Base-by-base conservation (phyloP, 2,797 vertebrate species). In the Acanthurus tractus region DNA sequence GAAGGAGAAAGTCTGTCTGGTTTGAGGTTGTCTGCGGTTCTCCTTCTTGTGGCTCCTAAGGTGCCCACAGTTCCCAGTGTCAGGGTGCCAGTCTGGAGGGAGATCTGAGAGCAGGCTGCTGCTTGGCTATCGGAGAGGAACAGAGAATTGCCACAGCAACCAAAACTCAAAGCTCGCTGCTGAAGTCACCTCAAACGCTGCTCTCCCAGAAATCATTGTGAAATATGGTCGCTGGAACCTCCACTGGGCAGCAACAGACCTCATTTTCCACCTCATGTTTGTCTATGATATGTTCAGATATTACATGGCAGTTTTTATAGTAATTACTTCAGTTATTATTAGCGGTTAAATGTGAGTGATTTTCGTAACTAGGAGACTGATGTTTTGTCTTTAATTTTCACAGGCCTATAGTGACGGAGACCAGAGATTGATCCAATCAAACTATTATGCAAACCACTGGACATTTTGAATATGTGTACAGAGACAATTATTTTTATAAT, bases 371-470 rank as follows among this genome's bases (percentile, higher is more conserved):
- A 90, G 84, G 89, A 88, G 67, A 94, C 93, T 93, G 63, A 95
- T 94, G 87, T 93, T 92, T 88, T 76, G 23, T 92, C 66, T 90
- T 74, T 86, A 58, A 66, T 85, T 82, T 93, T 89, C 58, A 79
- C 93, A 96, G 96, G 96, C 85, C 91, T 96, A 89, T 96, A 93
- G 92, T 86, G 87, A 92, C 5, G 87, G 85, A 75, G 82, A 89
- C 82, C 84, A 84, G 86, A 90, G 85, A 91, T 2, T 73, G 89
- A 93, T 91, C 90, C 88, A 89, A 88, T 93, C 90, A 90, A 91
- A 94, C 92, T 82, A 93, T 95, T 95, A 96, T 95, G 95, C 95
- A 95, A 96, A 93, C 89, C 81, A 88, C 88, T 86, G 93, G 94
- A 94, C 89, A 94, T 95, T 95, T 96, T 94, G 70, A 94, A 92